A percentile compares a stretch with the other conserved stretches of the same genome.
phyloP scores from a whole-genome alignment of 2,888 invertebrate species.

The Spilosoma lubricipeda region DNA sequence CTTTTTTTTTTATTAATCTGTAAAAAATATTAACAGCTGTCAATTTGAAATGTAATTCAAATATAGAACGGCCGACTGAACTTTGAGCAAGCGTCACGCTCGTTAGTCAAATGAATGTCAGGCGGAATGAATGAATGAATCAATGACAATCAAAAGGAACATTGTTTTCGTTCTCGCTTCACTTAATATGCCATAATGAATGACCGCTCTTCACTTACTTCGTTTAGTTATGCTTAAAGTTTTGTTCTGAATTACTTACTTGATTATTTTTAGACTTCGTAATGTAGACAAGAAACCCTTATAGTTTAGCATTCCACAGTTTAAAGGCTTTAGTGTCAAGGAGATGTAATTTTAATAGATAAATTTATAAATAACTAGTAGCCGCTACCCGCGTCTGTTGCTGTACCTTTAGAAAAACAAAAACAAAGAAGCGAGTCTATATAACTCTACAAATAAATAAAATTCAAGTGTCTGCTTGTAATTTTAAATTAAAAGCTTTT shows the following conservation, averaged over 20 bases:
- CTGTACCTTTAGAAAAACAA: too few relatives aligned
- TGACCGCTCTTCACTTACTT: slow-evolving; percentile 6
- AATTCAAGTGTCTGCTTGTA: too few relatives aligned
- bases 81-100: slow-evolving; percentile 38
- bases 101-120: slow-evolving; percentile 50
- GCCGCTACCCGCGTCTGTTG: too few relatives aligned
- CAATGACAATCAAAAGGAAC: slow-evolving; percentile 42
- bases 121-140: slow-evolving; percentile 35
- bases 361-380: too few relatives aligned
- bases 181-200: slow-evolving; percentile 28
- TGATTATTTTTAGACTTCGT: neutral
- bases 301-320: too few relatives aligned
- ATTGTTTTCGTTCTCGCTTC: slow-evolving; percentile 39
- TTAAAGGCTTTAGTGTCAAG: too few relatives aligned
- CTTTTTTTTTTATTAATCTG: too few relatives aligned
- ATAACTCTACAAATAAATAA: too few relatives aligned
- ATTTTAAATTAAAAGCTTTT: too few relatives aligned
- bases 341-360: too few relatives aligned
- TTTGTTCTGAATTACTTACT: neutral
- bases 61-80: slow-evolving; percentile 38
- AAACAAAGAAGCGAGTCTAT: too few relatives aligned
- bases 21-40: slow-evolving; percentile 14
- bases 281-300: neutral
- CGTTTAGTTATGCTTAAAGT: neutral
- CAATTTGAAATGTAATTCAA: slow-evolving; percentile 20